A percentile compares a stretch with the other conserved stretches of the same genome.
phyloP scores from a whole-genome alignment of 2,888 invertebrate genomes.

The Limnephilus auricula region DNA sequence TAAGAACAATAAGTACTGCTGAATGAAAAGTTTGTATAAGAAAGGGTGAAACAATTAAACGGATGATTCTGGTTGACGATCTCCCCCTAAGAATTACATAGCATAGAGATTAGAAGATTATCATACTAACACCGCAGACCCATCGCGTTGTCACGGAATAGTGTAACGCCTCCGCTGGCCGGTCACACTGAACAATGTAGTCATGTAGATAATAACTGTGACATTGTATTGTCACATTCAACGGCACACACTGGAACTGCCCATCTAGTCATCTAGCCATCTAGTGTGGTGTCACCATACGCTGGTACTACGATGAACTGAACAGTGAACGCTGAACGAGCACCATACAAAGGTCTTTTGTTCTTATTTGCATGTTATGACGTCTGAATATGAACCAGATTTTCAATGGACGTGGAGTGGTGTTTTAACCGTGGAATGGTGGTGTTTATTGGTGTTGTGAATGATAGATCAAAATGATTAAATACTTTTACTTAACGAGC shows the following conservation, averaged over 20 bases:
- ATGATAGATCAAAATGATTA: too few relatives aligned
- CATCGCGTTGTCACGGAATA: not conserved
- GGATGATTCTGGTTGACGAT: not conserved
- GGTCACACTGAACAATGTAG: not conserved
- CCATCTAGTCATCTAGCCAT: too few relatives aligned
- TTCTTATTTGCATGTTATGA: not conserved
- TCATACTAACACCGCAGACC: not conserved
- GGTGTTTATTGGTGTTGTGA: too few relatives aligned
- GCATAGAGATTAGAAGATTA: not conserved
- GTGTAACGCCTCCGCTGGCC: not conserved
- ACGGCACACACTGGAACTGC: not conserved
- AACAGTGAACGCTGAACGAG: not conserved
- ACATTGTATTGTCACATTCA: not conserved
- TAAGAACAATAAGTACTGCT: too few relatives aligned
- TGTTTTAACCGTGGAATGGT: too few relatives aligned
- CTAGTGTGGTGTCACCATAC: not conserved
- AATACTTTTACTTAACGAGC: too few relatives aligned
- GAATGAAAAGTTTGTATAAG: too few relatives aligned
- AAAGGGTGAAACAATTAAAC: not conserved
- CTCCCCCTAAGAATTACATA: not conserved
- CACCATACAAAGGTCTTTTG: not conserved
- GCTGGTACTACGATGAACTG: not conserved
- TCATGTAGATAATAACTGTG: not conserved
- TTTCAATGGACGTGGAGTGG: too few relatives aligned
- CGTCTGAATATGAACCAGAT: not conserved